A percentile compares a stretch with the other conserved stretches of the same genome.
Conservation (phyloP, 2,888 invertebrate genomes). For the Diloba caeruleocephala region DNA sequence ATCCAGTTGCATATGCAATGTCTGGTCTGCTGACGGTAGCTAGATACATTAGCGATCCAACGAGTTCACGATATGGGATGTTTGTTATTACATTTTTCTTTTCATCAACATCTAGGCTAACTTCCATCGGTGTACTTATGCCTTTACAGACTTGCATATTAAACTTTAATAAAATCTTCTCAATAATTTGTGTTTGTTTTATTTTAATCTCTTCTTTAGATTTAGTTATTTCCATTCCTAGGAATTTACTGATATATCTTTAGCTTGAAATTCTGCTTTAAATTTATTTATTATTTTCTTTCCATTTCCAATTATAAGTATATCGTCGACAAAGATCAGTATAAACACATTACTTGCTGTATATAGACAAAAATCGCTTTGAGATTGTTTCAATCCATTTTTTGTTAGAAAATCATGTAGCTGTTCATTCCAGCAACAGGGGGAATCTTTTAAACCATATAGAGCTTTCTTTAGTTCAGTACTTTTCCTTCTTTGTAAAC, state of each 20-base stretch:
- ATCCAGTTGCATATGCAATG: not conserved
- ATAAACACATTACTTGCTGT: not conserved
- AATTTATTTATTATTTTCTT: constrained; percentile 1
- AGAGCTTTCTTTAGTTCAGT: not conserved
- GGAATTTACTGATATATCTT: not conserved
- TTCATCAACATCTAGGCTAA: not conserved
- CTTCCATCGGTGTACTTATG: constrained; percentile 7
- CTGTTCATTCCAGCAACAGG: constrained; percentile 4
- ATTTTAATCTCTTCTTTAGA: not conserved
- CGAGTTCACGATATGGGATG: not conserved
- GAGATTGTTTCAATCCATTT: not conserved
- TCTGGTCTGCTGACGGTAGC: not conserved
- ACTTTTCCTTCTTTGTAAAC: not conserved
- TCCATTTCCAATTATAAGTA: not conserved
- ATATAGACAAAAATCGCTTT: constrained; percentile 4
- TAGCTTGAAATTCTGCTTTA: not conserved
- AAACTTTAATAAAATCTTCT: constrained; percentile 4
- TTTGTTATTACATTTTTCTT: not conserved
- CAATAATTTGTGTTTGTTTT: not conserved
- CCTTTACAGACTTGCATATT: constrained; percentile 4
- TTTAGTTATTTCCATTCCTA: constrained; percentile 1
- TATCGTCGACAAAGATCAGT: not conserved
- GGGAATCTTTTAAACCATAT: not conserved
- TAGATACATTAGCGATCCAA: not conserved
- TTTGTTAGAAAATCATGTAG: not conserved